Base-by-base conservation (phyloP, 2,113 vertebrate genomes). In the Phalacrocorax carbo region DNA sequence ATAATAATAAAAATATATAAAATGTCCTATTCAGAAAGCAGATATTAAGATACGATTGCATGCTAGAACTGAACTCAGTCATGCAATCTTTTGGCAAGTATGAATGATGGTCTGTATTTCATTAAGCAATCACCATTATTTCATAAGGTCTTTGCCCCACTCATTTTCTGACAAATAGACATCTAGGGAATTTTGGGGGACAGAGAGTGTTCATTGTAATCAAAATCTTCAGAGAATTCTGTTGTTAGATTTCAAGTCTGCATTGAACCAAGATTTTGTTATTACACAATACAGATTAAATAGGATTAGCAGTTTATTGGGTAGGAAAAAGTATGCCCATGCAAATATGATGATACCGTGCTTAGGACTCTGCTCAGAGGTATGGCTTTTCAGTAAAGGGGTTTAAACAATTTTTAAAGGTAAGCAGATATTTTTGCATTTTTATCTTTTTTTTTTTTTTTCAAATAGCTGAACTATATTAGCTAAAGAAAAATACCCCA, bases 221-320 rank as follows among this genome's bases (percentile, higher is more conserved):
- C 4, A 80, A 82, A 86, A 78, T 78, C 82, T 93, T 95, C n/a
- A 38, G 64, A 88, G 55, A 66, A 73, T 93, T 90, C 34, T 95
- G 14, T 54, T 86, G 44, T 32, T 73, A 62, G 29, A 25, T 93
- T 92, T 80, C 48, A 92, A 81, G 60, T 22, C 12, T 66, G 11
- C 60, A 10, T 27, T 78, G 51, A 75, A 75, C 6, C 1, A 4
- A 88, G 42, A 64, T 78, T 92, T 65, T 75, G 18, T 91, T 71
- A 66, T 78, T 73, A 38, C 6, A 52, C 46, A 48, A 20, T 71
- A 62, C 10, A 86, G 55, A 83, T 81, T 78, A 71, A 15, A 58
- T n/a, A 49, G 22, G 2, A 0, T 38, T 73, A 29, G 36, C n/a
- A 70, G 20, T 62, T 92, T 85, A 58, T 11, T 34, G 14, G 13